Base-by-base conservation (phyloP, 2,888 invertebrate genomes). In the Myopa testacea region DNA sequence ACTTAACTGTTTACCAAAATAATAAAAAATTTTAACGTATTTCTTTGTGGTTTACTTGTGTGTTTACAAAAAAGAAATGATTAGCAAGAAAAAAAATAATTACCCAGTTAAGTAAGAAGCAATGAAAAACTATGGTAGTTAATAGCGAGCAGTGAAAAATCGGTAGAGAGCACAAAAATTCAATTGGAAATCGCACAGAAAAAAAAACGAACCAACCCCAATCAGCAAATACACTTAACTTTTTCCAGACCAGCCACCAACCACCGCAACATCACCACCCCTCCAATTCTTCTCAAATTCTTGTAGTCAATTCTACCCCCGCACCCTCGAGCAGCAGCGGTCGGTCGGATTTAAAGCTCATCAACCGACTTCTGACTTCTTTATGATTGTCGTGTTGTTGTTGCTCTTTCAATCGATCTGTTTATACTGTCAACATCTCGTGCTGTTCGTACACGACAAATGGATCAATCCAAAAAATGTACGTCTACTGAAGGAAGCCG, bases 361-460 rank as follows among this genome's bases (percentile, higher is more conserved):
- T 26, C 26, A 26, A 26, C 26, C 26, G 26, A 26, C 26, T 26
- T 26, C 26, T 26, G 26, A 62, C 81, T 80, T 82, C 82, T 86
- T 84, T 87, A 89, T 89, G 89, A 89, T 89, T 89, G 86, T 89
- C 86, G 87, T 89, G 79, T 81, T 89, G 84, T 82, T 89, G 79
- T 81, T 89, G 82, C 86, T 89, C 81, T 88, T 89, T 78, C 87
- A 88, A 88, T 89, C 89, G 83, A 84, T 89, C 83, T 89, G 89
- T 84, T 85, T 88, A 80, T 89, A 87, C 81, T 87, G 89, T 79
- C 89, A 89, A 85, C 87, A 86, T 70, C 85, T 89, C 78, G 87
- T 89, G 78, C 83, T 89, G 81, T 83, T 84, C 81, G 83, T 88
- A 82, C 88, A 89, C 81, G 88, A 89, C 83, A 85, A 87, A 85